Conservation (phyloP, 2,888 invertebrate genomes). For the Drosophila subsilvestris region DNA sequence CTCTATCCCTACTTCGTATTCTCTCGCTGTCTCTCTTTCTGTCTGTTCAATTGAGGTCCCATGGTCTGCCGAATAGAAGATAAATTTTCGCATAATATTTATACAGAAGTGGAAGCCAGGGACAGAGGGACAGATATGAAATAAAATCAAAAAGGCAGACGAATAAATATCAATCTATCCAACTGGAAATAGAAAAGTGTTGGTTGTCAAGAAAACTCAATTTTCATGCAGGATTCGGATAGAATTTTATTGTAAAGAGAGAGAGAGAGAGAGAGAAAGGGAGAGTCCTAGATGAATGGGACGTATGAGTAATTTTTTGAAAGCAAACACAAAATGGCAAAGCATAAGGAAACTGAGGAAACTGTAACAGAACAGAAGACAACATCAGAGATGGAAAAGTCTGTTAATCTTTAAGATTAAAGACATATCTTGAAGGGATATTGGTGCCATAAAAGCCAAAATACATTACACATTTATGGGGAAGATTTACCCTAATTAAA, state of each 20-base stretch:
- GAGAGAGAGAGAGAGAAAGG: not conserved
- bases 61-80: not conserved
- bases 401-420: not conserved
- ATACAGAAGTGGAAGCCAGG: conserved; percentile 3
- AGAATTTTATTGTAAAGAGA: not conserved
- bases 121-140: not conserved
- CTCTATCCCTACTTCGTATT: not conserved
- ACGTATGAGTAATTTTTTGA: not conserved
- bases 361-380: too few species aligned
- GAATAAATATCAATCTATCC: conserved; percentile 35
- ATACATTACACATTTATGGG: not conserved
- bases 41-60: not conserved
- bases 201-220: not conserved
- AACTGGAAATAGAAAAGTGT: not conserved
- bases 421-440: not conserved
- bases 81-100: conserved; percentile 15
- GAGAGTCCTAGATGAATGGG: not conserved
- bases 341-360: too few species aligned
- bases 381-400: not conserved
- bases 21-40: not conserved
- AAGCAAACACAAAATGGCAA: not conserved
- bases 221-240: not conserved
- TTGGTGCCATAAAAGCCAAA: not conserved
- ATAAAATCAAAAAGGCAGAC: conserved; percentile 23
- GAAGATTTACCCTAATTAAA: not conserved